A percentile compares a stretch with the other conserved stretches of the same genome.
phyloP scores from a whole-genome alignment of 1,140 invertebrate species.

The Drosophila sproati region DNA sequence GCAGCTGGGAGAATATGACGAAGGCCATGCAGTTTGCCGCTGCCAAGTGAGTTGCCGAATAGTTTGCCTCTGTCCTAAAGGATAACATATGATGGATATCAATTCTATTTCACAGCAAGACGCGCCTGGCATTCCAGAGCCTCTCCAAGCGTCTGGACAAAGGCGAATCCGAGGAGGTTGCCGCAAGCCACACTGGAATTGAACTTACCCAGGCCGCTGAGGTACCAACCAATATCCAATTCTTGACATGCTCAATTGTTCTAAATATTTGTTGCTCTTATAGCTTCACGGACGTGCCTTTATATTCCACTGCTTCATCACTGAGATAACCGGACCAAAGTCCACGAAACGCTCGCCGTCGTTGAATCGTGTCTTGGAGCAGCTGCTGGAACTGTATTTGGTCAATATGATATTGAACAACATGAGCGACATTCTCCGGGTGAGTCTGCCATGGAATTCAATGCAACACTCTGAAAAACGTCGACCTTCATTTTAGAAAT shows the following conservation, averaged over 20 bases:
- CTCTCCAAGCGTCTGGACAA: constrained; percentile 87
- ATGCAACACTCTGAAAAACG: too few relatives aligned
- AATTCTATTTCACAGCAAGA: constrained; percentile 87
- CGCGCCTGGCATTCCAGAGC: constrained; percentile 87
- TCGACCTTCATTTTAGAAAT: too few relatives aligned
- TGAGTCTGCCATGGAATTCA: constrained; percentile 82
- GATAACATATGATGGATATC: too few relatives aligned
- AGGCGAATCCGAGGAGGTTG: constrained; percentile 89
- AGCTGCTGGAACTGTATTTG: constrained; percentile 91
- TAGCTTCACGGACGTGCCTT: constrained; percentile 90
- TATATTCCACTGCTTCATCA: constrained; percentile 88
- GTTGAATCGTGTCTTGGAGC: constrained; percentile 87
- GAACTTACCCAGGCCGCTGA: constrained; percentile 91
- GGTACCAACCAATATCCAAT: constrained; percentile 67
- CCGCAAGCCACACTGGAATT: constrained; percentile 94
- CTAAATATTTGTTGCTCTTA: neutral
- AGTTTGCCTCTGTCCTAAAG: neutral
- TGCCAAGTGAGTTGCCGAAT: constrained; percentile 86
- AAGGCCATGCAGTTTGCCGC: constrained; percentile 88
- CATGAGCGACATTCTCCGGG: constrained; percentile 91
- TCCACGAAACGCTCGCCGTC: constrained; percentile 79
- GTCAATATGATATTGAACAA: constrained; percentile 90
- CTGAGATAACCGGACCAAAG: constrained; percentile 85
- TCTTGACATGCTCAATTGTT: neutral
- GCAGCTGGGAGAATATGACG: constrained; percentile 88